Percentiles rank a stretch among this genome's conserved stretches.
Evolutionary conservation across 2,113 vertebrate species (phyloP).

Genomic region (Cyprinus carpio): DNA sequence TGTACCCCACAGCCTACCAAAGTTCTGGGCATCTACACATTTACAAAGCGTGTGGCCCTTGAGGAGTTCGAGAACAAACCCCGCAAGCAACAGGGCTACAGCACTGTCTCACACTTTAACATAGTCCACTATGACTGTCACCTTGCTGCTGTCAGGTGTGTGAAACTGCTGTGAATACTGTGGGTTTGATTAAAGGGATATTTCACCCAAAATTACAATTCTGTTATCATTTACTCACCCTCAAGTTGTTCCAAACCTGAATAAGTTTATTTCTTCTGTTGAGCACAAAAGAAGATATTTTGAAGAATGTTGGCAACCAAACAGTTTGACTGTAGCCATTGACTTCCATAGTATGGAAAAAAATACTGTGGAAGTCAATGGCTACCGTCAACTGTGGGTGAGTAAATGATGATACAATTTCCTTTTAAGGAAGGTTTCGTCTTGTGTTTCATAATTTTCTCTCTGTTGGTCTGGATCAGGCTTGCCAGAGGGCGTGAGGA

Average conservation of each 20-base stretch:
- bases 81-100: slow-evolving; percentile 98
- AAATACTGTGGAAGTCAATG: too few species aligned
- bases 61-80: slow-evolving; percentile 97
- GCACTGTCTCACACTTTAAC: slow-evolving; percentile 99
- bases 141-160: slow-evolving; percentile 92
- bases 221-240: too few species aligned
- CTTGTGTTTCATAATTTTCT: neutral
- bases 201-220: too few species aligned
- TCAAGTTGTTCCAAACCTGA: too few species aligned
- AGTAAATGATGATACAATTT: too few species aligned
- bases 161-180: neutral
- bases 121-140: slow-evolving; percentile 99
- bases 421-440: neutral
- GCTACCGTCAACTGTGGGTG: too few species aligned
- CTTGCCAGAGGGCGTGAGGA: slow-evolving; percentile 94
- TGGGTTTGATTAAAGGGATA: too few species aligned
- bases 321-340: too few species aligned
- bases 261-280: too few species aligned
- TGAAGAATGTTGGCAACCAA: too few species aligned
- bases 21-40: slow-evolving; percentile 97
- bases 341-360: too few species aligned
- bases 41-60: slow-evolving; percentile 93
- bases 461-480: slow-evolving; percentile 63
- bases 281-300: too few species aligned
- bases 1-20: slow-evolving; percentile 84